Conservation (phyloP, 2,797 vertebrate genomes). For the Anabas testudineus region DNA sequence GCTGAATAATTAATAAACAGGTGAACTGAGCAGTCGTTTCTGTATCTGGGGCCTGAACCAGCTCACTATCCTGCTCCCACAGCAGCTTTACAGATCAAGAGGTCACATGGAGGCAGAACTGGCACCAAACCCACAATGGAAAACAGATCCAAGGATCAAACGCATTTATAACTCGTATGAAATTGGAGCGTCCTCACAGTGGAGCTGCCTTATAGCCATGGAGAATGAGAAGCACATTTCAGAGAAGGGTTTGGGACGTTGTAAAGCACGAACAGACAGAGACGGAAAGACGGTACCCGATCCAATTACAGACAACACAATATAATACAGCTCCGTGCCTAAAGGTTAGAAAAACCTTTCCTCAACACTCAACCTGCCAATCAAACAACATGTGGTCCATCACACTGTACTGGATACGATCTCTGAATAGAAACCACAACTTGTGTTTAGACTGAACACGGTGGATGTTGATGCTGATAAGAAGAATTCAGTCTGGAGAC, state of each 20-base stretch:
- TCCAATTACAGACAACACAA: not conserved
- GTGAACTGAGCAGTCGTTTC: no score
- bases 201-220: not conserved
- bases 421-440: no score
- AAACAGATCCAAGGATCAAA: constrained; percentile 22
- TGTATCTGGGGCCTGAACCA: not conserved
- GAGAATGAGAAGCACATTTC: constrained; percentile 41
- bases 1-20: no score
- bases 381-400: no score
- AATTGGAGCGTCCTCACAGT: not conserved
- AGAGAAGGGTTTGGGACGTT: not conserved
- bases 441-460: no score
- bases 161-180: not conserved
- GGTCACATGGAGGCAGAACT: not conserved
- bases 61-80: no score
- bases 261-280: not conserved
- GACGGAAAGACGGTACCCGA: not conserved
- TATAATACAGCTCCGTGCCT: rapidly evolving
- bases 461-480: no score
- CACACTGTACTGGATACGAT: no score
- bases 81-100: not conserved
- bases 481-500: no score
- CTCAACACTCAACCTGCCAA: not conserved
- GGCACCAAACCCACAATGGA: constrained; percentile 14
- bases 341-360: not conserved